Conservation (phyloP, 2,113 vertebrate genomes). For the Cettia cetti region DNA sequence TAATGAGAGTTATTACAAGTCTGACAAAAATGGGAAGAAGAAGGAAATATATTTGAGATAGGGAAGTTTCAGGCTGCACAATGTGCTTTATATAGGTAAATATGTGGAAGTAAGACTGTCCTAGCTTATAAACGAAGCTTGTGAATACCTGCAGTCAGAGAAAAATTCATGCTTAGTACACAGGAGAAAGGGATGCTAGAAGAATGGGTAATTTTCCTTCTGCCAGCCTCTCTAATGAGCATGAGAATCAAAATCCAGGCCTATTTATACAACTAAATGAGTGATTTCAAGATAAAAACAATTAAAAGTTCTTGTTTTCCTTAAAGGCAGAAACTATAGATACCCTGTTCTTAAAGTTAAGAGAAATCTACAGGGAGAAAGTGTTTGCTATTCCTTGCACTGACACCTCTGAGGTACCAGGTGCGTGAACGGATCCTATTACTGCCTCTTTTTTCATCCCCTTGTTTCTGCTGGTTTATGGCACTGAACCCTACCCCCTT, state of each 20-base stretch:
- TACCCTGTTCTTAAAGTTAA: not conserved
- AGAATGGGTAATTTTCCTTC: not conserved
- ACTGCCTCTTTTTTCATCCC: not conserved
- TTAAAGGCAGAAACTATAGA: not conserved
- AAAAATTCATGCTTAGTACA: not conserved
- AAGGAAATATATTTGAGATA: not conserved
- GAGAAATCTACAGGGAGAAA: not conserved
- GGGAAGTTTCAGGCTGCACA: not conserved
- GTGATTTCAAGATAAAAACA: not conserved
- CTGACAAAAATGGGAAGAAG: not conserved
- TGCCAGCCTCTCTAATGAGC: not conserved
- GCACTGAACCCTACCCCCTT: not conserved
- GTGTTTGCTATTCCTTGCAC: not conserved
- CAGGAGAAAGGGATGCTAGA: not conserved
- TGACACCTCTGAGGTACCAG: not conserved
- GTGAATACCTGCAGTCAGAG: not conserved
- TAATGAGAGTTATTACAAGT: not conserved
- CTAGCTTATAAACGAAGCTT: not conserved
- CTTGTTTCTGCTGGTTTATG: not conserved
- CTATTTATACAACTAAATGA: not conserved
- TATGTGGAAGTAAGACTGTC: not conserved
- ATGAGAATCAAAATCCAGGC: not conserved
- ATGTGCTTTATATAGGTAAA: not conserved
- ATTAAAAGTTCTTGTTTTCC: not conserved
- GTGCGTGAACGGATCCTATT: not conserved